Conservation (phyloP, 1,140 invertebrate genomes). For the Neoseiulus cucumeris region DNA sequence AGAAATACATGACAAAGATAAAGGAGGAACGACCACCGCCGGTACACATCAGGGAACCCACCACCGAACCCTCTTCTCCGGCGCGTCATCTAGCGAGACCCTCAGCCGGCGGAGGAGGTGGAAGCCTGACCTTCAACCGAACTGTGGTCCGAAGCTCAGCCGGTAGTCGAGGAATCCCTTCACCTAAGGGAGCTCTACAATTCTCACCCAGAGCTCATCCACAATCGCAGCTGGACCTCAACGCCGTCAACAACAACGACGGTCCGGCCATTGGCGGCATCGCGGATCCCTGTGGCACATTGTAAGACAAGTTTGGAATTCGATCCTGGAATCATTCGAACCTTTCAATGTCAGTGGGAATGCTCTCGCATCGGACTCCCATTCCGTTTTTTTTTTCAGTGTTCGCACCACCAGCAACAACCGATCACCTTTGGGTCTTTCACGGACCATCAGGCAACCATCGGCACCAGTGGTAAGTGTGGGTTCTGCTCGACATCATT, state of each 20-base stretch:
- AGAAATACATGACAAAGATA: conserved; percentile 6
- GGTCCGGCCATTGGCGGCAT: neutral
- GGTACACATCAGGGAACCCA: neutral
- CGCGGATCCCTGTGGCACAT: conserved; percentile 5
- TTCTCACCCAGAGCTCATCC: neutral
- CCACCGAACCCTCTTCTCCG: neutral
- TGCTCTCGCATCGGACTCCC: neutral
- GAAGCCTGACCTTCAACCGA: neutral
- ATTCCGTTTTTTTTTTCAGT: neutral
- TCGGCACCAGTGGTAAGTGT: conserved; percentile 6
- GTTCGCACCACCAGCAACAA: conserved; percentile 6
- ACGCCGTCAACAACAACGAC: neutral
- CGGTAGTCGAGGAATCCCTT: neutral
- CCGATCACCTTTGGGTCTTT: conserved; percentile 11
- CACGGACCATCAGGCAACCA: conserved; percentile 11
- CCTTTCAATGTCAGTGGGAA: neutral
- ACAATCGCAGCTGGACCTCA: neutral
- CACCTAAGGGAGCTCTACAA: neutral
- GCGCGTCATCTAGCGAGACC: neutral
- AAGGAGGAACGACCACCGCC: neutral
- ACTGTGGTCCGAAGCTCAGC: neutral
- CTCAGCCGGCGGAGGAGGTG: neutral
- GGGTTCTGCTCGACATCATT: too few species aligned
- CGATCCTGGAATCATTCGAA: too few species aligned
- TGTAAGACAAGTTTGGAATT: neutral